Conservation (phyloP, 2,113 vertebrate genomes). For the Calypte anna region DNA sequence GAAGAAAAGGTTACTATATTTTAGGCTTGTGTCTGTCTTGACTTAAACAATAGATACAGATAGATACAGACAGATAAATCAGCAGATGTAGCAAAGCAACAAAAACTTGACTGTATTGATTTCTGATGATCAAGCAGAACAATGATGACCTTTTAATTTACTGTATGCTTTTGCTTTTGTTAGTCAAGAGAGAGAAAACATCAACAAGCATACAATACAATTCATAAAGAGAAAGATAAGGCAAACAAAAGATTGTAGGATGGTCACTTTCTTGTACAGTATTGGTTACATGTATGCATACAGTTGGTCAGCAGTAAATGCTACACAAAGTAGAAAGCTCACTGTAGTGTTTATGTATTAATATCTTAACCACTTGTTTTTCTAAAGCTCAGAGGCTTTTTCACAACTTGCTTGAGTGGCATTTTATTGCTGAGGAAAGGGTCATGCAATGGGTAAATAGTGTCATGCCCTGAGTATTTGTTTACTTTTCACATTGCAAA, state of each 20-base stretch:
- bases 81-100: not conserved
- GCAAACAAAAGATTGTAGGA: not conserved
- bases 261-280: not conserved
- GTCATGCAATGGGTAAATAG: not conserved
- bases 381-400: not conserved
- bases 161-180: not conserved
- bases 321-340: not conserved
- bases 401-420: not conserved
- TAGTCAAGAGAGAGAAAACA: not conserved
- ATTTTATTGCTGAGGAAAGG: not conserved
- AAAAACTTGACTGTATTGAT: not conserved
- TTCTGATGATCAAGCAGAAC: not conserved
- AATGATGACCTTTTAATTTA: not conserved
- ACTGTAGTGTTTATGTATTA: not conserved
- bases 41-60: not conserved
- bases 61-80: not conserved
- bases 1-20: not conserved
- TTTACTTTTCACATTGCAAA: slow-evolving; percentile 21
- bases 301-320: not conserved
- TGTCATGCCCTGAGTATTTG: not conserved
- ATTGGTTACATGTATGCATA: not conserved
- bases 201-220: not conserved
- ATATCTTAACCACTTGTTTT: not conserved
- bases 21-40: not conserved
- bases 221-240: not conserved